Evolutionary conservation across 2,888 invertebrate genomes (phyloP).

Genomic region (Anoplius nigerrimus): DNA sequence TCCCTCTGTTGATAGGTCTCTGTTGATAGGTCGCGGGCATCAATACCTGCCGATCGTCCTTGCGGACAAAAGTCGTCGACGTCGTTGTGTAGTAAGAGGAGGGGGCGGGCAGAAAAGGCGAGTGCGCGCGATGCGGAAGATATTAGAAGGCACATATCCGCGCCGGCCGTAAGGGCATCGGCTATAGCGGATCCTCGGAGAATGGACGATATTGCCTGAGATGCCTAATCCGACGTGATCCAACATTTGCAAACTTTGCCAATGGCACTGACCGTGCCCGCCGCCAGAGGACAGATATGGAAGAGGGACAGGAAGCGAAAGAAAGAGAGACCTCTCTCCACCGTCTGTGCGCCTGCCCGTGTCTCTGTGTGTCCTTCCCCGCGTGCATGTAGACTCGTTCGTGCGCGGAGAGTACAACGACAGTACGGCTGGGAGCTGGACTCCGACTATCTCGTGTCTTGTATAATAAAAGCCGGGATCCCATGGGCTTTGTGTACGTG

Average conservation of each 20-base stretch:
- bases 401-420: no score
- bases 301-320: slow-evolving; percentile 4
- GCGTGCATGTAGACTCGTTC: no score
- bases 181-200: slow-evolving; percentile 23
- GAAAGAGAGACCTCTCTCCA: no score
- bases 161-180: slow-evolving; percentile 30
- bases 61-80: no score
- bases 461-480: slow-evolving; percentile 62
- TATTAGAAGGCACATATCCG: slow-evolving; percentile 57
- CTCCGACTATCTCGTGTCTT: slow-evolving; percentile 60
- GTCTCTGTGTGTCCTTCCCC: no score
- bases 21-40: no score
- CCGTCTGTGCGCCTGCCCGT: no score
- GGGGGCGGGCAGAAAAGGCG: neutral
- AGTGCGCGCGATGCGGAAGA: neutral
- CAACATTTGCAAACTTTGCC: slow-evolving; percentile 56
- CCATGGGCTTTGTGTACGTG: slow-evolving; percentile 60
- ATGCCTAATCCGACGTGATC: slow-evolving; percentile 62
- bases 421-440: slow-evolving; percentile 19
- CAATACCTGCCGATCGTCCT: no score
- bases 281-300: slow-evolving; percentile 8
- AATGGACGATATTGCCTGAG: slow-evolving; percentile 55
- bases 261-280: slow-evolving; percentile 30
- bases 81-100: no score
- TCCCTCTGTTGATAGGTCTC: no score